Conservation (phyloP, 2,888 invertebrate genomes). For the Pollenia amentaria region DNA sequence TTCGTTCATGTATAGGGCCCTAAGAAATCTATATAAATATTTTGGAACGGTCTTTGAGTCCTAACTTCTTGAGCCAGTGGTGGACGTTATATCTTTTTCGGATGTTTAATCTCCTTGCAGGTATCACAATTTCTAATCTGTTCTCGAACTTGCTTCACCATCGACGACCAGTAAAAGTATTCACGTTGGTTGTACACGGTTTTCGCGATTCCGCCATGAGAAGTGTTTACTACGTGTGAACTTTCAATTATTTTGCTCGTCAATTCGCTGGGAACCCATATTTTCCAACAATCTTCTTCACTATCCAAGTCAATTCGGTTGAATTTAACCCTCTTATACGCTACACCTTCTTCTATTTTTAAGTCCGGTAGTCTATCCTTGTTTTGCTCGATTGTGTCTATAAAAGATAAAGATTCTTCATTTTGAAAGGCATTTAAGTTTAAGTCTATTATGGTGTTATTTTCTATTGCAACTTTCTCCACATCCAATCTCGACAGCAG, state of each 20-base stretch:
- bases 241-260: neutral
- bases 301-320: neutral
- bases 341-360: too few species aligned
- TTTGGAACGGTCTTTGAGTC: conserved; percentile 8
- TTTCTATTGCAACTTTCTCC: neutral
- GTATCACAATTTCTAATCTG: neutral
- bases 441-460: neutral
- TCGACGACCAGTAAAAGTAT: conserved; percentile 7
- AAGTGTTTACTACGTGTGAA: conserved; percentile 8
- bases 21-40: neutral
- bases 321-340: too few species aligned
- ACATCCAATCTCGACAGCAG: conserved; percentile 18
- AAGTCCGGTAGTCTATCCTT: too few species aligned
- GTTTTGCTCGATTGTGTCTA: conserved; percentile 20
- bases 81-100: neutral
- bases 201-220: conserved; percentile 22
- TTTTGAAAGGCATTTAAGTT: conserved; percentile 3
- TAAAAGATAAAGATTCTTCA: neutral
- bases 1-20: neutral
- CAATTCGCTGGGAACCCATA: conserved; percentile 29
- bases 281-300: conserved; percentile 28
- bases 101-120: conserved; percentile 4
- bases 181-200: neutral
- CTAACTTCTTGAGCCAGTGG: conserved; percentile 19
- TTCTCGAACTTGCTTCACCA: neutral